A percentile compares a stretch with the other conserved stretches of the same genome.
Conservation (phyloP, 1,140 invertebrate species). For the Drosophila cardini region DNA sequence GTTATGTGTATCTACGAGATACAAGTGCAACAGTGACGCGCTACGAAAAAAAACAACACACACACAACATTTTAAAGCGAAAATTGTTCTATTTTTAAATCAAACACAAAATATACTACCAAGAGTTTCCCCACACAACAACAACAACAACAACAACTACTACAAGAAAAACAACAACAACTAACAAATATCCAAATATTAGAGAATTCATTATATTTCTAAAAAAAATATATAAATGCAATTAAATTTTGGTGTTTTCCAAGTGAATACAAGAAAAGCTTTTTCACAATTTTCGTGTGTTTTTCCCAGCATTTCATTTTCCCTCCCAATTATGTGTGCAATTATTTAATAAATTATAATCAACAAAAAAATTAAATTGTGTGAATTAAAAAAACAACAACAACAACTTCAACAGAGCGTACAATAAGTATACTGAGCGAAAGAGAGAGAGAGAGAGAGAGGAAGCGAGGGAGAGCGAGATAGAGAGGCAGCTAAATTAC, state of each 20-base stretch:
- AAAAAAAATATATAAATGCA: constrained; percentile 25
- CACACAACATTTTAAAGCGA: constrained; percentile 29
- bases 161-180: background rate
- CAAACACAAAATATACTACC: constrained; percentile 23
- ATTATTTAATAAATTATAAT: constrained; percentile 65
- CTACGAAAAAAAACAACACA: constrained; percentile 21
- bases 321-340: constrained; percentile 65
- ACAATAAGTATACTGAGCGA: constrained; percentile 5
- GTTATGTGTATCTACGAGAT: constrained; percentile 37
- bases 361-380: constrained; percentile 57
- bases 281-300: constrained; percentile 53
- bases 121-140: constrained; percentile 1
- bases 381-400: constrained; percentile 67
- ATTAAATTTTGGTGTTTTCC: constrained; percentile 38
- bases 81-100: constrained; percentile 50
- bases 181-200: constrained; percentile 27
- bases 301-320: constrained; percentile 58
- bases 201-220: constrained; percentile 42
- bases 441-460: constrained; percentile 6
- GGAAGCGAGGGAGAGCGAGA: constrained; percentile 1
- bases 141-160: constrained; percentile 6
- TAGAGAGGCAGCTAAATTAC: constrained; percentile 56
- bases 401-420: constrained; percentile 45
- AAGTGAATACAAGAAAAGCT: constrained; percentile 27
- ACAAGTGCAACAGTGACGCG: constrained; percentile 48